phyloP scores from a whole-genome alignment of 1,140 invertebrate species.

The Drosophila melanica region DNA sequence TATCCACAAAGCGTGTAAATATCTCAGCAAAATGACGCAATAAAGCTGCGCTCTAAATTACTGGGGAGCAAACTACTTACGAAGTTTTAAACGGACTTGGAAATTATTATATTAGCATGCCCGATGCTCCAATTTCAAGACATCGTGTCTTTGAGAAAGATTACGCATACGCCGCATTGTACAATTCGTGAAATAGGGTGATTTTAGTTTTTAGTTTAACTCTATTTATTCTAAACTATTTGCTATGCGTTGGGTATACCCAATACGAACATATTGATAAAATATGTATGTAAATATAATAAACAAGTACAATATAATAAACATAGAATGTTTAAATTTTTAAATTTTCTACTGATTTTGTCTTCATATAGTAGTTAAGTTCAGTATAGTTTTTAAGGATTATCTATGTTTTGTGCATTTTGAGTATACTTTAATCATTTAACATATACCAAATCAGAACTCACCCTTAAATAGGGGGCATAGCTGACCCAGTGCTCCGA shows the following conservation, averaged over 20 bases:
- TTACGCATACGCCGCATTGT: slow-evolving; percentile 33
- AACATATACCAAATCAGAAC: slow-evolving; percentile 9
- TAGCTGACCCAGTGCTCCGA: slow-evolving; percentile 92
- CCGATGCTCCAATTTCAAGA: not conserved
- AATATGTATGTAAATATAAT: too few relatives aligned
- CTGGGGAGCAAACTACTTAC: slow-evolving; percentile 2
- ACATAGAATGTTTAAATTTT: too few relatives aligned
- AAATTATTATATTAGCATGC: not conserved
- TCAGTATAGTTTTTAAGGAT: too few relatives aligned
- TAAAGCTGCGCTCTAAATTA: slow-evolving; percentile 7
- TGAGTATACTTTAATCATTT: too few relatives aligned
- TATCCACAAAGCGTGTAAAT: slow-evolving; percentile 40
- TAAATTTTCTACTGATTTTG: too few relatives aligned
- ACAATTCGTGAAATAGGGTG: not conserved
- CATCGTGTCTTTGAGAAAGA: not conserved
- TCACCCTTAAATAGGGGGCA: slow-evolving; percentile 94
- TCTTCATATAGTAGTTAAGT: too few relatives aligned
- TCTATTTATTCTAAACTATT: too few relatives aligned
- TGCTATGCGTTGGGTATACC: too few relatives aligned
- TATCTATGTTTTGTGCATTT: too few relatives aligned
- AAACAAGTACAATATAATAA: too few relatives aligned
- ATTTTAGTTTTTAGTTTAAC: too few relatives aligned
- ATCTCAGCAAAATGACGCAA: slow-evolving; percentile 47
- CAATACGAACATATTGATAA: too few relatives aligned
- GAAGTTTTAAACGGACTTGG: slow-evolving; percentile 9